Evolutionary conservation across 2,113 vertebrate genomes (phyloP).

Genomic region (Cephalopterus ornatus): DNA sequence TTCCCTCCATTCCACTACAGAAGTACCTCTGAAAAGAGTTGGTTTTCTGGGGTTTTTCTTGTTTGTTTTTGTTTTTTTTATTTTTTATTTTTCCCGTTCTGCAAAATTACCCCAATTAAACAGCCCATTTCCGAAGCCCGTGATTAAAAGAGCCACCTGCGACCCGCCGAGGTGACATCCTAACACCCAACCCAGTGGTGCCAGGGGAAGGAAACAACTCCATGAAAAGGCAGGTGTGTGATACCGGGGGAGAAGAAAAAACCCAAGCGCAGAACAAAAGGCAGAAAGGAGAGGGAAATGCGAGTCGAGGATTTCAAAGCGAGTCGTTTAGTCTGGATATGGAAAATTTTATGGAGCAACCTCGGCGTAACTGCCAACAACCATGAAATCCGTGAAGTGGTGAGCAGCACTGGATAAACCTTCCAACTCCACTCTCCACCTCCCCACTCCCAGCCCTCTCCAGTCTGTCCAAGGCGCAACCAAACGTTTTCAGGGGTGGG

Average conservation of each 20-base stretch:
- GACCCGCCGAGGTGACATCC: not conserved
- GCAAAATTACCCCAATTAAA: not conserved
- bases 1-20: not conserved
- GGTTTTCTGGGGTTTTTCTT: too few species aligned
- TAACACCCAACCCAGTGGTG: not conserved
- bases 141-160: not conserved
- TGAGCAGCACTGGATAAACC: not conserved
- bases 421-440: not conserved
- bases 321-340: not conserved
- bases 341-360: not conserved
- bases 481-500: not conserved
- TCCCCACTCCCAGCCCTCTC: not conserved
- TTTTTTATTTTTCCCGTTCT: not conserved
- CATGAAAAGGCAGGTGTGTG: not conserved
- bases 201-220: conserved; percentile 28
- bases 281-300: conserved; percentile 30
- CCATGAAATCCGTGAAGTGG: not conserved
- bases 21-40: not conserved
- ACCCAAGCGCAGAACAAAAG: conserved; percentile 37
- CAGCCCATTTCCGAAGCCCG: not conserved
- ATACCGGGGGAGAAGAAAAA: conserved; percentile 1
- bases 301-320: not conserved
- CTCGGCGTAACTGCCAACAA: not conserved
- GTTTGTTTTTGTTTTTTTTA: too few species aligned
- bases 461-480: not conserved